These are phyloP conservation scores for Pangasius djambal DNA, from an alignment of 2,797 vertebrate genomes.

Conservation along the genomic window DNA sequence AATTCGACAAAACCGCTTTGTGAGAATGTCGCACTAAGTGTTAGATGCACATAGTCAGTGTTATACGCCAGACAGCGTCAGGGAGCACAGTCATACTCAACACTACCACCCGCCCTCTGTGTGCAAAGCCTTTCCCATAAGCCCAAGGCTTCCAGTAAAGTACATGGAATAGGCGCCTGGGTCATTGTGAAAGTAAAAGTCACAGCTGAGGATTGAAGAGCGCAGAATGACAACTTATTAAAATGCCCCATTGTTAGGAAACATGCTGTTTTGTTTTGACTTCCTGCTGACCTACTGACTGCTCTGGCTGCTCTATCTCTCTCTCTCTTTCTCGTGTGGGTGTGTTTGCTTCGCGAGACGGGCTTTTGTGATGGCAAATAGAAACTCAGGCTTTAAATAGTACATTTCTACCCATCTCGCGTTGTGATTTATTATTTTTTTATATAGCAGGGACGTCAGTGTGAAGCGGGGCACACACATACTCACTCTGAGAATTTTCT, in stretches of 20 bases:
- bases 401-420: background rate
- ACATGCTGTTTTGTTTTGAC: slow-evolving; percentile 30
- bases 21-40: background rate
- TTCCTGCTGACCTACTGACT: slow-evolving; percentile 37
- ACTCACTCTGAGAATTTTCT: slow-evolving; percentile 5
- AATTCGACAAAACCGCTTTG: slow-evolving; percentile 2
- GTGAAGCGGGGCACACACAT: background rate
- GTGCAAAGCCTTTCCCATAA: slow-evolving; percentile 57
- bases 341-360: background rate
- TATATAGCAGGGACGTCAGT: background rate
- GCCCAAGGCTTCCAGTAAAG: slow-evolving; percentile 62
- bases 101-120: slow-evolving; percentile 50
- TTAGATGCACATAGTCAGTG: background rate
- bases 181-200: slow-evolving; percentile 67
- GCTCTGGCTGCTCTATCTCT: background rate
- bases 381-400: slow-evolving; percentile 20
- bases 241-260: slow-evolving; percentile 33
- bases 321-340: background rate
- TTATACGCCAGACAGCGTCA: background rate
- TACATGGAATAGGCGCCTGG: slow-evolving; percentile 53
- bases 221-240: slow-evolving; percentile 16
- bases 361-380: slow-evolving; percentile 2
- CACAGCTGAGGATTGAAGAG: slow-evolving; percentile 29
- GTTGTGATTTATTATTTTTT: background rate
- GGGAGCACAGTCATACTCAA: slow-evolving; percentile 38